These are phyloP conservation scores for Dendrolimus houi DNA, from an alignment of 2,888 invertebrate species.

Conservation along the genomic window DNA sequence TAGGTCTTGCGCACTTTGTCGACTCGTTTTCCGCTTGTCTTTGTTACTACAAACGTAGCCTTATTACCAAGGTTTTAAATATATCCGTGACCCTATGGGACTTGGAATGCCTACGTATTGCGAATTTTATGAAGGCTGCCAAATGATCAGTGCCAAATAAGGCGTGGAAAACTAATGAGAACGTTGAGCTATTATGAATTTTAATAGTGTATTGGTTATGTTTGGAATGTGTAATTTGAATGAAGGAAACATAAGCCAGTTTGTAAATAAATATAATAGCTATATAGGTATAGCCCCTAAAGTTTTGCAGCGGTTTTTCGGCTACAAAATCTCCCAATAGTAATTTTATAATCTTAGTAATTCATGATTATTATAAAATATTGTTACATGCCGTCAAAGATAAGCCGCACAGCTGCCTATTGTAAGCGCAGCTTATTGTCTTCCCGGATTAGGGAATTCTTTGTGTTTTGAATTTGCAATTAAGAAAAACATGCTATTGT, in stretches of 20 bases:
- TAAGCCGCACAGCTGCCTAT: too few relatives aligned
- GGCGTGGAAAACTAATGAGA: conserved; percentile 15
- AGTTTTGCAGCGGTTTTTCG: too few relatives aligned
- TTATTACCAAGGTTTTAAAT: neutral
- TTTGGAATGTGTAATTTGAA: neutral
- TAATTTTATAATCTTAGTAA: too few relatives aligned
- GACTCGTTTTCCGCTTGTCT: neutral
- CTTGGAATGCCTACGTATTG: conserved; percentile 11
- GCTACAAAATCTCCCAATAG: too few relatives aligned
- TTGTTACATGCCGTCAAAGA: too few relatives aligned
- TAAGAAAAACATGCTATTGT: too few relatives aligned
- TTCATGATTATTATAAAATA: too few relatives aligned
- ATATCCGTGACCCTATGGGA: conserved; percentile 5
- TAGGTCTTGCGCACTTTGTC: neutral
- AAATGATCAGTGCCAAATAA: conserved; percentile 13
- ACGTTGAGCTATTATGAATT: conserved; percentile 2
- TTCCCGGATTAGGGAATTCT: too few relatives aligned
- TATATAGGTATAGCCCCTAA: too few relatives aligned
- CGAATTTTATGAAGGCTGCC: conserved; percentile 8
- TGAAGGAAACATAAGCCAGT: neutral
- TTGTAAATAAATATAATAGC: too few relatives aligned
- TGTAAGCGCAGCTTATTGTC: too few relatives aligned
- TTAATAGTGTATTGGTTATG: neutral
- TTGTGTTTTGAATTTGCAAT: too few relatives aligned
- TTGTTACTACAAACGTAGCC: neutral